A percentile compares a stretch with the other conserved stretches of the same genome.
These are phyloP conservation scores for Karalla daura DNA, from an alignment of 2,797 vertebrate genomes.

Conservation along the genomic window DNA sequence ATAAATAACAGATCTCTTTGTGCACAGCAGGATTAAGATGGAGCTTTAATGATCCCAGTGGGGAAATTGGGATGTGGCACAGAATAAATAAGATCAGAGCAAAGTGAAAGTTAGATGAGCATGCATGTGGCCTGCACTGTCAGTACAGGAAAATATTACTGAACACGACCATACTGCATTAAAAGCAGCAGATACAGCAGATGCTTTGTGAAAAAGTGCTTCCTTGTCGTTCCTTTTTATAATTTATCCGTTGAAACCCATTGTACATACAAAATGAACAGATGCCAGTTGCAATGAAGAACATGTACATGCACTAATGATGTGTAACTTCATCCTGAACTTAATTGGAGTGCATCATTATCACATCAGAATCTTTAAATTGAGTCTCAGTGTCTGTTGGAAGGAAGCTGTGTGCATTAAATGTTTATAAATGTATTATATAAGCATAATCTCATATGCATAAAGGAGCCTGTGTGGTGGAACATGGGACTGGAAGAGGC, in stretches of 20 bases:
- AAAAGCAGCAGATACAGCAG: background rate
- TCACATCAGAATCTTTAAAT: background rate
- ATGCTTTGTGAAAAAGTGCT: no score
- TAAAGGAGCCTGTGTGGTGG: background rate
- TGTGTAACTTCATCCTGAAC: no score
- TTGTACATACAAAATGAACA: background rate
- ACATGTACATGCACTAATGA: background rate
- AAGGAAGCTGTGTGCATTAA: slow-evolving; percentile 4
- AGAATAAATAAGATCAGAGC: slow-evolving; percentile 14
- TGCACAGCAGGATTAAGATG: slow-evolving; percentile 24
- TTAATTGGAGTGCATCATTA: background rate
- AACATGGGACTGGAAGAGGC: slow-evolving; percentile 3
- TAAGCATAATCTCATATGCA: slow-evolving; percentile 25
- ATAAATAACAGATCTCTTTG: slow-evolving; percentile 34
- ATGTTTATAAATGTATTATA: slow-evolving; percentile 6
- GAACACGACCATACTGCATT: background rate
- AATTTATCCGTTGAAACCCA: background rate
- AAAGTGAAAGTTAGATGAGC: background rate
- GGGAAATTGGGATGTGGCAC: slow-evolving; percentile 14
- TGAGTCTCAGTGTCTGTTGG: background rate
- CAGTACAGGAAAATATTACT: background rate
- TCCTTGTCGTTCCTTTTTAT: background rate
- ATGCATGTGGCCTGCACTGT: background rate
- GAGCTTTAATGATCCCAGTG: slow-evolving; percentile 16
- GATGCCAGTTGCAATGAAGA: background rate